Conservation (phyloP, 2,888 invertebrate genomes). For the Seladonia tumulorum region DNA sequence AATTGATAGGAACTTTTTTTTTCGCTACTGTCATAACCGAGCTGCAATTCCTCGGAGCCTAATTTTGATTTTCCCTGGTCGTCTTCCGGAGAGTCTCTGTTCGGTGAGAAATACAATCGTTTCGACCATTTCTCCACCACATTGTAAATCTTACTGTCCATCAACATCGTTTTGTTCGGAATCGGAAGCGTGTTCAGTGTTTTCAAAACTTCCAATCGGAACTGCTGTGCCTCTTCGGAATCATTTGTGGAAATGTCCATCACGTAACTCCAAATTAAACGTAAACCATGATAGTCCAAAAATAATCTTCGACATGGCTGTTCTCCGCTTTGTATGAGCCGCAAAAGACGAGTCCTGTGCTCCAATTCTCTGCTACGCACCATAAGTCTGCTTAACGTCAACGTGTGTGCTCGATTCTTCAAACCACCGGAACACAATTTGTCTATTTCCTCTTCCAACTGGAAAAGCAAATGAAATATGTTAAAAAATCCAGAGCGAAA, state of each 20-base stretch:
- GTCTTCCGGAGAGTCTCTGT: slow-evolving; percentile 79
- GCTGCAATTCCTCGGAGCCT: slow-evolving; percentile 71
- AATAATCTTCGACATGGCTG: slow-evolving; percentile 94
- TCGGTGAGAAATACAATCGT: slow-evolving; percentile 76
- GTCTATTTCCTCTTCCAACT: slow-evolving; percentile 96
- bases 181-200: slow-evolving; percentile 95
- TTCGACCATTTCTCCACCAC: slow-evolving; percentile 94
- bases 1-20: slow-evolving; percentile 65
- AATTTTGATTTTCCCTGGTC: slow-evolving; percentile 75
- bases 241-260: slow-evolving; percentile 88
- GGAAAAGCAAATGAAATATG: slow-evolving; percentile 31
- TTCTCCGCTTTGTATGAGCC: slow-evolving; percentile 92
- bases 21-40: slow-evolving; percentile 74
- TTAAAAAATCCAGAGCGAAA: neutral
- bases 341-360: slow-evolving; percentile 91
- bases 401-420: slow-evolving; percentile 95
- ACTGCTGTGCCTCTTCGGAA: slow-evolving; percentile 82
- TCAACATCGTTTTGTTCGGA: slow-evolving; percentile 95
- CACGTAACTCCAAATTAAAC: slow-evolving; percentile 97
- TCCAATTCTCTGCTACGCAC: slow-evolving; percentile 94
- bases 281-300: slow-evolving; percentile 96
- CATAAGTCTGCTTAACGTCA: slow-evolving; percentile 95
- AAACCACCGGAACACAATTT: slow-evolving; percentile 91
- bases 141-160: slow-evolving; percentile 95
- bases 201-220: slow-evolving; percentile 88